Base-by-base conservation (phyloP, 2,113 vertebrate genomes). In the Phycodurus eques region DNA sequence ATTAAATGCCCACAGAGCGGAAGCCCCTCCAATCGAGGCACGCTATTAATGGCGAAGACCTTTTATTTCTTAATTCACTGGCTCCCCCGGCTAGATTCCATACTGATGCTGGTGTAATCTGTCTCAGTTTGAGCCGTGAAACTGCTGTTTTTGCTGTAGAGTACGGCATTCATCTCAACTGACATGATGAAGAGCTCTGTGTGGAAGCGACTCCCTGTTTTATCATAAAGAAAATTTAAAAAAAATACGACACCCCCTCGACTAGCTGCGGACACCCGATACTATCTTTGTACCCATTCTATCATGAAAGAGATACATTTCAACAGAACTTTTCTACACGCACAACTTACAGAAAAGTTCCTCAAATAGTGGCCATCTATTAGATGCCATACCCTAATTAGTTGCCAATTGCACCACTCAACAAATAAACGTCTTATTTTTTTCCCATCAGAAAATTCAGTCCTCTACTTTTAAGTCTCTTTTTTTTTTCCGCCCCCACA, bases 1-100 rank as follows among this genome's bases (percentile, higher is more conserved):
- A 14, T 17, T 60, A 22, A 60, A 60, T 60, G 12, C 19, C 19
- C n/a, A 64, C 17, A 19, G 60, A 20, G 54, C 9, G 15, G 20
- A 11, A 10, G 54, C 20, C 3, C 13, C 5, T 27, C 5, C 62
- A 20, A 62, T 47, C 60, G 43, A 9, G 43, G 10, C 46, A 10
- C 13, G 22, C 11, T 61, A 43, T 71, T 44, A 71, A 67, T 42
- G n/a, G 65, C 35, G 61, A 22, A 44, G 35, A 71, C 35, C 64
- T 27, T 72, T 74, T 47, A 9, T 53, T 66, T 53, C 67, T 60
- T 51, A n/a, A 22, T 44, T 65, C 11, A 8, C 42, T 22, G 9
- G 13, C 5, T 46, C 68, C 56, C 51, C 42, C 27, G 11, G 4
- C 2, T 39, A 31, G 8, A 53, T 60, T 54, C 8, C 67, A n/a